These are phyloP conservation scores for Ptychodera flava DNA, from an alignment of 35 echinoderm and acorn worm species.

Conservation along the genomic window DNA sequence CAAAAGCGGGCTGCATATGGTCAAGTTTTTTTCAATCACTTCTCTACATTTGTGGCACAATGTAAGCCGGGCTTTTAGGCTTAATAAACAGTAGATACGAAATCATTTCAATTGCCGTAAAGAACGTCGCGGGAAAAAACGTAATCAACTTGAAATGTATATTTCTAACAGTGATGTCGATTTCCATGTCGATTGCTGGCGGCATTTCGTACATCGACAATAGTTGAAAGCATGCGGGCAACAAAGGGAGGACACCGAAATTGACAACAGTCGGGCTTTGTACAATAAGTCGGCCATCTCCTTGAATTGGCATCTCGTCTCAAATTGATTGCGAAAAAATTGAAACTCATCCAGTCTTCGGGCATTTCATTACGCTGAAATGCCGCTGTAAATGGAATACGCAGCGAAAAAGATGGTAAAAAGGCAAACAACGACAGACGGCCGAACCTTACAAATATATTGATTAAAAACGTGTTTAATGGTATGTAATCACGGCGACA, in stretches of 20 bases:
- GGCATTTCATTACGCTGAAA: background rate
- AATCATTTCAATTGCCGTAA: background rate
- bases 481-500: background rate
- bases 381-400: background rate
- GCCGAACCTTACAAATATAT: background rate
- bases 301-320: background rate
- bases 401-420: background rate
- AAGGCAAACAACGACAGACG: background rate
- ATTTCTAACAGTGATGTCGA: background rate
- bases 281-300: background rate
- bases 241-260: background rate
- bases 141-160: background rate
- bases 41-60: background rate
- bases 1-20: background rate
- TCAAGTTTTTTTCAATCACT: conserved; percentile 1
- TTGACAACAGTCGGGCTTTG: background rate
- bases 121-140: background rate
- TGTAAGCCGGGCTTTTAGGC: background rate
- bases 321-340: background rate
- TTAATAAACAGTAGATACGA: background rate
- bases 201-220: background rate
- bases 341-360: background rate
- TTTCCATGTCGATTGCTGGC: background rate
- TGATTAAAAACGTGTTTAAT: background rate
- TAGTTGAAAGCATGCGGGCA: background rate